These are phyloP conservation scores for Eretmochelys imbricata DNA, from an alignment of 2,113 vertebrate species.

Conservation along the genomic window DNA sequence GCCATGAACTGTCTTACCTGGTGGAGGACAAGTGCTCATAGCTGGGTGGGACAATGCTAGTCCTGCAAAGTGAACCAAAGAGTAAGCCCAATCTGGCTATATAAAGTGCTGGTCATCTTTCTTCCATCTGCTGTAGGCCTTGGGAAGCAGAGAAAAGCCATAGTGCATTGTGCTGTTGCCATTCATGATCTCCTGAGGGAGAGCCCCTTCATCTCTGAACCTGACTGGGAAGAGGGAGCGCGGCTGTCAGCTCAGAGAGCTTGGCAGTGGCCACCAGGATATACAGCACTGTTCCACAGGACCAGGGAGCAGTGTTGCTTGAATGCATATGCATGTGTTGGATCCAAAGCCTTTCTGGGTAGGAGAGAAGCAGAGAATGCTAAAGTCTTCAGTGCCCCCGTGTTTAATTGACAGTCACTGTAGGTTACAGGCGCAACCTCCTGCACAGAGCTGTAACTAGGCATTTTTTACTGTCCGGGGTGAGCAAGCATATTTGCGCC, in stretches of 20 bases:
- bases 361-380: background rate
- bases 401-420: accelerated
- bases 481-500: background rate
- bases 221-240: background rate
- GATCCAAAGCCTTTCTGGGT: background rate
- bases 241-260: background rate
- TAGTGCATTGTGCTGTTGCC: background rate
- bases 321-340: background rate
- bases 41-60: background rate
- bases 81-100: background rate
- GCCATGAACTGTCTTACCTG: background rate
- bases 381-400: accelerated
- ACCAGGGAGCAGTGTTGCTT: background rate
- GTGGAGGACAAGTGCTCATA: background rate
- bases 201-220: background rate
- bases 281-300: no score
- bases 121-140: background rate
- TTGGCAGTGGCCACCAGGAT: background rate
- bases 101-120: background rate
- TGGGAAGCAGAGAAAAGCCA: background rate
- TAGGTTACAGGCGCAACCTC: background rate
- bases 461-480: background rate
- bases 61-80: background rate
- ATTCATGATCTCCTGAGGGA: background rate
- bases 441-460: no score